A percentile compares a stretch with the other conserved stretches of the same genome.
Conservation (phyloP, 2,113 vertebrate genomes). For the Ammodytes dubius region DNA sequence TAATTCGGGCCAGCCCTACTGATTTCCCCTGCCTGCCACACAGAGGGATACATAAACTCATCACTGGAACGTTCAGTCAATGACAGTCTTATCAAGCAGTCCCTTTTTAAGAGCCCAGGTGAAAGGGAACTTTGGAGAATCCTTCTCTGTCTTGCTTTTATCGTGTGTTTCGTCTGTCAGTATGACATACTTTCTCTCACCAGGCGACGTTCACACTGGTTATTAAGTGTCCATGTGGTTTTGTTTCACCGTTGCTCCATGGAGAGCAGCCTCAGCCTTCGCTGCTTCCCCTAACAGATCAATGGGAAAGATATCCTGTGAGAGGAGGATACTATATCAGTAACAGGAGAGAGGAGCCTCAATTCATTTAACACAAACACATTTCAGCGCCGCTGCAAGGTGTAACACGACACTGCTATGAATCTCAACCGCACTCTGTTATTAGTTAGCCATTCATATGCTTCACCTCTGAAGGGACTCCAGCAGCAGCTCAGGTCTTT, state of each 20-base stretch:
- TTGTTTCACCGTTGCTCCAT: constrained; percentile 71
- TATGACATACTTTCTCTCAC: constrained; percentile 11
- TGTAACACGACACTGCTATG: constrained; percentile 71
- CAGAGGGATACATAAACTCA: background rate
- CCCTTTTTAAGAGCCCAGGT: background rate
- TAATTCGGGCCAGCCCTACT: background rate
- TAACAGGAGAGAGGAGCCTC: constrained; percentile 77
- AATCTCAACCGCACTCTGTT: constrained; percentile 56
- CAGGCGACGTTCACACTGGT: constrained; percentile 40
- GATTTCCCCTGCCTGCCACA: background rate
- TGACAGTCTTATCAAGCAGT: background rate
- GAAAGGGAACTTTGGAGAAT: background rate
- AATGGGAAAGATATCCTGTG: constrained; percentile 70
- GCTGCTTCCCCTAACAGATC: constrained; percentile 77
- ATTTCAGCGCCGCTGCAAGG: constrained; percentile 64
- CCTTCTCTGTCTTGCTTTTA: background rate
- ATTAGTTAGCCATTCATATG: background rate
- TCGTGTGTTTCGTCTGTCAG: background rate
- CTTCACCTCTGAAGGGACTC: background rate
- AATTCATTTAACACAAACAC: constrained; percentile 84
- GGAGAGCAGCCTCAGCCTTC: constrained; percentile 60
- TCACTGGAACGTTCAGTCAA: constrained; percentile 9
- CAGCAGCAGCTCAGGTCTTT: background rate
- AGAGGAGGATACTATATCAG: constrained; percentile 77
- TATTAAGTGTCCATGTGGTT: constrained; percentile 81